Conservation (phyloP, 1,140 invertebrate species). For the Brachionus angularis region DNA sequence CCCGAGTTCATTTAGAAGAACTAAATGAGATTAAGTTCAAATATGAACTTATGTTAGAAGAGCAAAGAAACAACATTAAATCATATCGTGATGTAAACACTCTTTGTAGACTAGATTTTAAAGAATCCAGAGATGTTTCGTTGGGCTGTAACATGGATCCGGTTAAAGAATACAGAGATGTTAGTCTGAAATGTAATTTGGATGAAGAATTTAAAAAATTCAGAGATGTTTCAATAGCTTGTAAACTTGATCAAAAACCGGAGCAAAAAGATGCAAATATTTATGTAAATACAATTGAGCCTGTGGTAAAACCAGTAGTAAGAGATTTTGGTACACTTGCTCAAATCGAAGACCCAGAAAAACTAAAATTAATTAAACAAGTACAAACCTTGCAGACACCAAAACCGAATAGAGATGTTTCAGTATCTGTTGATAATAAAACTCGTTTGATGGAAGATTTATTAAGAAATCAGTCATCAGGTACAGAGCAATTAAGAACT, state of each 20-base stretch:
- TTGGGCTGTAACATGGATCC: constrained; percentile 4
- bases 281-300: constrained; percentile 11
- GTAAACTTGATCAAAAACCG: not conserved
- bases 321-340: not conserved
- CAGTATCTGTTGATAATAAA: constrained; percentile 12
- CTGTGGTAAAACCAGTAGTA: not conserved
- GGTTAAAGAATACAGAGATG: constrained; percentile 20
- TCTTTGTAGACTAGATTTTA: constrained; percentile 24
- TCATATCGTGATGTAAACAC: constrained; percentile 36
- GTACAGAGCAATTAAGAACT: not conserved
- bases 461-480: not conserved
- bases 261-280: constrained; percentile 29
- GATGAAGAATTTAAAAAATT: constrained; percentile 31
- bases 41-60: not conserved
- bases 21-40: constrained; percentile 23
- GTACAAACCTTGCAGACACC: not conserved
- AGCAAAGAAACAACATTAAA: not conserved
- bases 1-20: not conserved
- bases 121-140: constrained; percentile 29
- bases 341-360: not conserved
- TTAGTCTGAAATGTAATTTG: constrained; percentile 12
- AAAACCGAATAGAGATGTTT: not conserved
- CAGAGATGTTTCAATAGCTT: constrained; percentile 10
- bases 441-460: not conserved
- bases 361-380: not conserved